Percentiles rank a stretch among this genome's conserved stretches.
phyloP scores from a whole-genome alignment of 2,797 vertebrate genomes.

The Erpetoichthys calabaricus region DNA sequence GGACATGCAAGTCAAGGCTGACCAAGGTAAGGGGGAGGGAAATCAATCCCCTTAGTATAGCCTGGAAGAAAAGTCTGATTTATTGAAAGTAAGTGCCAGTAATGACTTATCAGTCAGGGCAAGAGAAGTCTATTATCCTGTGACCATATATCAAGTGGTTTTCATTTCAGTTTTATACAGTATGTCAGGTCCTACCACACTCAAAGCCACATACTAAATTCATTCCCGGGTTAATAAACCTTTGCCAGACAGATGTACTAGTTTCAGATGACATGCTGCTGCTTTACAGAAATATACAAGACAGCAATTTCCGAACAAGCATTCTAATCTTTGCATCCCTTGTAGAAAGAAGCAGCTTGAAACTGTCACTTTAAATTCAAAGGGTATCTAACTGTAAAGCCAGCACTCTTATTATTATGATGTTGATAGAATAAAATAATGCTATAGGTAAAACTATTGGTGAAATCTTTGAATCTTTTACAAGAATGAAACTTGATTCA shows the following conservation, averaged over 20 bases:
- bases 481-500: no score
- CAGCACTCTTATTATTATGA: no score
- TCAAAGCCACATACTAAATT: slow-evolving; percentile 23
- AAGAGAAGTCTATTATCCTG: slow-evolving; percentile 38
- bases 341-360: no score
- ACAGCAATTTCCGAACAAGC: slow-evolving; percentile 18
- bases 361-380: no score
- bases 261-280: slow-evolving; percentile 18
- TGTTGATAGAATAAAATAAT: no score
- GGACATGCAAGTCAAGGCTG: slow-evolving; percentile 2
- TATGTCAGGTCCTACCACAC: slow-evolving; percentile 17
- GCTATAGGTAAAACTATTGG: no score
- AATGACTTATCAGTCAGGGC: slow-evolving; percentile 35
- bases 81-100: slow-evolving; percentile 19
- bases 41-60: background rate
- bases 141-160: slow-evolving; percentile 25
- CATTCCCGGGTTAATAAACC: slow-evolving; percentile 40
- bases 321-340: slow-evolving; percentile 18
- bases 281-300: slow-evolving; percentile 16
- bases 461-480: no score
- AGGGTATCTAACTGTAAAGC: no score
- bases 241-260: slow-evolving; percentile 25
- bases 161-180: slow-evolving; percentile 27
- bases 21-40: slow-evolving; percentile 13
- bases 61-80: background rate